Evolutionary conservation across 2,113 vertebrate species (phyloP), one percentile per base, ranked within the genome.

Genomic region (Bos indicus): DNA sequence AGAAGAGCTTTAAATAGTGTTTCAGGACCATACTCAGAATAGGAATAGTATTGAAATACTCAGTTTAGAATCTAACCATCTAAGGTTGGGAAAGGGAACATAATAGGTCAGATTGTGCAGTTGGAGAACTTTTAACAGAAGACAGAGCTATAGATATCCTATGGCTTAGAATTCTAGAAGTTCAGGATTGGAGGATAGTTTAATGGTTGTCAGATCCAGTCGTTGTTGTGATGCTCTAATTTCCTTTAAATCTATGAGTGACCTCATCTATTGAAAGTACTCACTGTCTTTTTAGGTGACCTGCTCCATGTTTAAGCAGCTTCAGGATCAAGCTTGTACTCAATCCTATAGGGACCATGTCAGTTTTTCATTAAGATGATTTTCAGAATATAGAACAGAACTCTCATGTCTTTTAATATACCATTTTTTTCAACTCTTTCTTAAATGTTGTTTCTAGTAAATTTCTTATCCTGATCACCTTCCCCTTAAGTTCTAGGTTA

Each of bases 81-180:
- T 91, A 60, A 81, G 30, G 10, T 64, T 93, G 48, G 71, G 40
- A 88, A 94, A 54, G 48, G 43, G 10, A 83, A 26, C 46, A 17
- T 88, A 85, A 16, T 84, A 85, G 84, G 23, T 67, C 12, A 95
- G 13, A 36, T 93, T 89, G 10, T 80, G n/a, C 28, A 83, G 9
- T 54, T 52, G 90, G 56, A 95, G 86, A 93, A 97, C 36, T 92
- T 97, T 91, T 62, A 82, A 88, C 13, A 36, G 30, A 95, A 71
- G 8, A 52, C 21, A 33, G 17, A 83, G 4, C 0, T 90, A 43
- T 48, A 86, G 46, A 80, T 71, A 57, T 86, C 94, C 25, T 97
- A 0, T 48, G 82, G 82, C 51, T 91, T 84, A 95, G 71, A 88
- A 84, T 71, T 4, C 30, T 89, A 57, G 82, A 84, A 88, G 25